Evolutionary conservation across 1,140 invertebrate species (phyloP), one percentile per base, ranked within the genome.

Genomic region (Drosophila athabasca): DNA sequence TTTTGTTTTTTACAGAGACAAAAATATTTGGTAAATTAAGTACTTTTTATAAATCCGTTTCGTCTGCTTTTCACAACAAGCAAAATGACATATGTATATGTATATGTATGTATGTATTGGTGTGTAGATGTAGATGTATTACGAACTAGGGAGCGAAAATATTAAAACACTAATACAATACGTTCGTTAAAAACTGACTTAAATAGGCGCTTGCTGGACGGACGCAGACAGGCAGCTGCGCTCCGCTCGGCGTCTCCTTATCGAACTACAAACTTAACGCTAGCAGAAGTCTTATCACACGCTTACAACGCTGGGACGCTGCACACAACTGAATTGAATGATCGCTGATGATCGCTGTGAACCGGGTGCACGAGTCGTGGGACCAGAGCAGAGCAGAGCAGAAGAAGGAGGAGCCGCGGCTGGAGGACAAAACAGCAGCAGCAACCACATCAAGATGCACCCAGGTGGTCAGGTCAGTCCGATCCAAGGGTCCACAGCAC

Each of bases 21-120:
- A 64, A 76, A 62, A 76, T 88, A 88, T 88, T 88, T 88, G 83
- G 83, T 88, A 88, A 88, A 88, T 79, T 83, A 88, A 88, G 83
- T 88, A 88, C 83, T 88, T 88, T 88, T 88, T 83, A 88, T 88
- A 88, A 88, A 88, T 89, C 83, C 79, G 79, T 83, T 88, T 88
- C 62, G 64, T 65, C 50, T 82, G 83, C 82, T 82, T 79, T 74
- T 74, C 62, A 70, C 58, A 65, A 65, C 62, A 87, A 82, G 78
- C 82, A 85, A 74, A n/a, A 66, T 58, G 65, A 69, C 44, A 69
- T 68, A 8, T 76, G 62, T 73, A 24, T 43, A 24, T 43, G 24
- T 58, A 45, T 46, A 19, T 49, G 26, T 44, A 17, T 35, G 43
- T 35, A 35, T 58, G 45, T 13, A 64, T 39, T 61, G 61, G 46